These are phyloP conservation scores for Channallabes apus DNA, from an alignment of 2,797 vertebrate species.

Conservation along the genomic window DNA sequence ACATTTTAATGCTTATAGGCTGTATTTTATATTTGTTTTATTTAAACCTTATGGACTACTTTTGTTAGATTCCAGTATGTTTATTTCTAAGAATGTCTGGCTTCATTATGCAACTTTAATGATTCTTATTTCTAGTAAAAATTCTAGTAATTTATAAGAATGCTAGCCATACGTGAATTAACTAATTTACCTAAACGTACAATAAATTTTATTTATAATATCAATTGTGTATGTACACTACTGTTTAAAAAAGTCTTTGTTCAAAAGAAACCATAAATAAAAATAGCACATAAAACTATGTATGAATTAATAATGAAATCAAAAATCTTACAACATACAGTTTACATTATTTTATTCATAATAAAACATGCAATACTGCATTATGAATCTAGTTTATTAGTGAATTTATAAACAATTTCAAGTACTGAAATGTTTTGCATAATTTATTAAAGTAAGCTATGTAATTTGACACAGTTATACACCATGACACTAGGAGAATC, in stretches of 20 bases:
- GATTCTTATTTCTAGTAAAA: background rate
- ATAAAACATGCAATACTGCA: background rate
- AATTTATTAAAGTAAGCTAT: background rate
- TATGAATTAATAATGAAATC: background rate
- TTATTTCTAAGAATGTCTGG: background rate
- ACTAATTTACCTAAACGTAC: background rate
- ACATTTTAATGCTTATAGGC: background rate
- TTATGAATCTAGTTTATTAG: background rate
- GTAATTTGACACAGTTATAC: background rate
- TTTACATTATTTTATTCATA: background rate
- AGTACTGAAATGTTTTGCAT: background rate
- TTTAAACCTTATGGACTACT: constrained; percentile 12
- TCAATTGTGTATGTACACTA: background rate
- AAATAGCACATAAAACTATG: background rate
- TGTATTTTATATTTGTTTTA: constrained; percentile 28
- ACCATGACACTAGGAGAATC: background rate
- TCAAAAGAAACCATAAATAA: background rate
- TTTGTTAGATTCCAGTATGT: constrained; percentile 11
- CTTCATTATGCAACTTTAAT: background rate
- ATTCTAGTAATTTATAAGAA: background rate
- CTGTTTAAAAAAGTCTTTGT: background rate
- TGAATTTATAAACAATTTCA: background rate
- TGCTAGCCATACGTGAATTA: no score
- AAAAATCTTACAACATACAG: background rate
- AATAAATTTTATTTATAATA: background rate